These are phyloP conservation scores for Montipora capitata DNA, from an alignment of 92 coral and sea anemone species.

Conservation along the genomic window DNA sequence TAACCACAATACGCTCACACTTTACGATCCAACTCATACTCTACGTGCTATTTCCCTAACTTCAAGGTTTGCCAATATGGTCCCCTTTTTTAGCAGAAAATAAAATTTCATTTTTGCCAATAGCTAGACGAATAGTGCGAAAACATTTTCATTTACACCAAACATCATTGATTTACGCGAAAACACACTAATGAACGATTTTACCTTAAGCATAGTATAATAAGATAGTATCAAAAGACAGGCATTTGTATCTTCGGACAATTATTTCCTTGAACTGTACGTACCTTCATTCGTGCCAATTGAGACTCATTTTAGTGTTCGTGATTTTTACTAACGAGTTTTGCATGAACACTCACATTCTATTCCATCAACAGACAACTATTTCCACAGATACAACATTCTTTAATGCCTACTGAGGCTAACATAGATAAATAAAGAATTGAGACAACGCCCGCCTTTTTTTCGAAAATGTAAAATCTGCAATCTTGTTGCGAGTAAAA, in stretches of 20 bases:
- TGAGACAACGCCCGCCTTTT: too few relatives aligned
- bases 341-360: neutral
- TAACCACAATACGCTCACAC: too few relatives aligned
- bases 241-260: neutral
- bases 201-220: constrained; percentile 1
- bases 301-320: neutral
- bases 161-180: neutral
- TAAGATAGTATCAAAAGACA: constrained; percentile 12
- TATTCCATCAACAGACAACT: too few relatives aligned
- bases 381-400: too few relatives aligned
- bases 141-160: neutral
- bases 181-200: neutral
- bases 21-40: too few relatives aligned
- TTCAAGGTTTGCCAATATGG: too few relatives aligned
- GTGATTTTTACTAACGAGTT: neutral
- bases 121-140: neutral
- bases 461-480: too few relatives aligned
- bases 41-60: too few relatives aligned
- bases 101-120: neutral
- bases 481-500: too few relatives aligned
- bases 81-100: constrained; percentile 1
- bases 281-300: neutral
- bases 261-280: neutral
- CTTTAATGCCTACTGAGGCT: too few relatives aligned
- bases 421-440: too few relatives aligned